Evolutionary conservation across 2,797 vertebrate genomes (phyloP).

Genomic region (Oceanodroma leucorhoa): DNA sequence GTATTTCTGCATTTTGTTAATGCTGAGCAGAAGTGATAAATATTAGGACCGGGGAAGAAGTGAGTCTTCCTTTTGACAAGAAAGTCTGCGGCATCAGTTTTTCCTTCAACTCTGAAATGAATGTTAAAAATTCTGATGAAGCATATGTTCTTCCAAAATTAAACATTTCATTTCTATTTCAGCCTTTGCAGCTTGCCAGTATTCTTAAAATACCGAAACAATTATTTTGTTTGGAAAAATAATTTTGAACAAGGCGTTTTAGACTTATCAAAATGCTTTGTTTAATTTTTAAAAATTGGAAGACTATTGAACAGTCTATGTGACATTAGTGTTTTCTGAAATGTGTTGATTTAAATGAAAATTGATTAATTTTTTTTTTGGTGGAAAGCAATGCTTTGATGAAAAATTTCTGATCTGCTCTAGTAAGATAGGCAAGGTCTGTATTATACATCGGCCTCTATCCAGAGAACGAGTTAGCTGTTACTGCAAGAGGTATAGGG

Average conservation of each 20-base stretch:
- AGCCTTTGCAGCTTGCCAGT: slow-evolving; percentile 36
- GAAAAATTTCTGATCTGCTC: neutral
- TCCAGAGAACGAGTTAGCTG: neutral
- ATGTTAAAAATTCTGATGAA: slow-evolving; percentile 34
- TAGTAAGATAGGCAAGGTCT: neutral
- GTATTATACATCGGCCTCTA: neutral
- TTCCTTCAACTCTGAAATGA: neutral
- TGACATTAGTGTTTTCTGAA: neutral
- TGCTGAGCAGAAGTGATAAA: neutral
- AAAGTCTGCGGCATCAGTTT: slow-evolving; percentile 4
- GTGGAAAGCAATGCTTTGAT: neutral
- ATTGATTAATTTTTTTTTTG: neutral
- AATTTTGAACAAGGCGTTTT: neutral
- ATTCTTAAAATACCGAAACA: neutral
- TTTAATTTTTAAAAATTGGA: neutral
- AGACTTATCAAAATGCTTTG: neutral
- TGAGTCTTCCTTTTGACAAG: neutral
- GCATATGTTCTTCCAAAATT: slow-evolving; percentile 62
- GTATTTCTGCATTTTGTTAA: neutral
- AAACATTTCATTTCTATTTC: slow-evolving; percentile 56
- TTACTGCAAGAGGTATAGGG: neutral
- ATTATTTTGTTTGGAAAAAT: neutral
- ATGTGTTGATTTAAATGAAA: neutral
- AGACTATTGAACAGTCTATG: neutral
- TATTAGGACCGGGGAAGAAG: slow-evolving; percentile 16